A percentile compares a stretch with the other conserved stretches of the same genome.
These are phyloP conservation scores for Elachura formosa DNA, from an alignment of 2,113 vertebrate species.

Conservation along the genomic window DNA sequence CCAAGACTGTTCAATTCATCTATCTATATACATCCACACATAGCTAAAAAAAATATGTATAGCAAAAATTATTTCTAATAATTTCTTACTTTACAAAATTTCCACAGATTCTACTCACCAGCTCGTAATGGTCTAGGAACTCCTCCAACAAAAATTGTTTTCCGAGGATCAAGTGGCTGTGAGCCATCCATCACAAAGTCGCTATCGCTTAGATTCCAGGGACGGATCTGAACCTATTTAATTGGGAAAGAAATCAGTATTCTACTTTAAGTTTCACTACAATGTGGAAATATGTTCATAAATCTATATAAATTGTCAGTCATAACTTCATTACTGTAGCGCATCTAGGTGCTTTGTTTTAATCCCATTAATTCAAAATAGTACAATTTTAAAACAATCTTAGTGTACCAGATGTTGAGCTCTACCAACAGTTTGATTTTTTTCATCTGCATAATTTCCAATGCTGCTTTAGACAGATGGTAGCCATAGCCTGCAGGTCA, in stretches of 20 bases:
- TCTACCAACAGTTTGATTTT: neutral
- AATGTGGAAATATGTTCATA: neutral
- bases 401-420: constrained; percentile 19
- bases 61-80: neutral
- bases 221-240: constrained; percentile 92
- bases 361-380: constrained; percentile 17
- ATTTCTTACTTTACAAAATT: neutral
- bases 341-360: neutral
- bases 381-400: neutral
- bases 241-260: neutral
- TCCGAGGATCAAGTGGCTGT: constrained; percentile 94
- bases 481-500: neutral
- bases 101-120: constrained; percentile 70
- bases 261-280: neutral
- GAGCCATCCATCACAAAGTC: constrained; percentile 99
- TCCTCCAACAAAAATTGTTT: constrained; percentile 98
- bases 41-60: neutral
- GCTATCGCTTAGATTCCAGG: constrained; percentile 97
- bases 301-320: neutral
- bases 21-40: neutral
- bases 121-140: constrained; percentile 94
- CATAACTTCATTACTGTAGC: neutral
- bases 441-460: neutral
- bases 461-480: constrained; percentile 11
- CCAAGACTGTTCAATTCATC: neutral